A percentile compares a stretch with the other conserved stretches of the same genome.
phyloP scores from a whole-genome alignment of 1,140 invertebrate genomes.

The Palaemon carinicauda region DNA sequence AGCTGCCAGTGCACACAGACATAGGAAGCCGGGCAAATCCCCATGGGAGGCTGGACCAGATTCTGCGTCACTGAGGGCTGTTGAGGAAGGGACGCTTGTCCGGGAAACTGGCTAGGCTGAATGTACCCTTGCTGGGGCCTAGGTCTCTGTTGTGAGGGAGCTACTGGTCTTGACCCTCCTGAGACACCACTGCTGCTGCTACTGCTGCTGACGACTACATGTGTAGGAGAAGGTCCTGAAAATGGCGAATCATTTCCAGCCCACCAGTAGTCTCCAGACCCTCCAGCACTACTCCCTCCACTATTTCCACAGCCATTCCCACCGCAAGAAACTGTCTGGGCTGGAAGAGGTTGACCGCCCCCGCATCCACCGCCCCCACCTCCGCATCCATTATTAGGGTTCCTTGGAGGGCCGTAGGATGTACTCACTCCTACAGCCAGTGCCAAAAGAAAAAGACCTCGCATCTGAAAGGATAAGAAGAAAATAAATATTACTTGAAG shows the following conservation, averaged over 20 bases:
- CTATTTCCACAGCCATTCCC: neutral
- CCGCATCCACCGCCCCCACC: neutral
- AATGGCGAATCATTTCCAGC: constrained; percentile 11
- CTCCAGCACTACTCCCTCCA: neutral
- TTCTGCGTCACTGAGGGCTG: neutral
- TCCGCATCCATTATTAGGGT: neutral
- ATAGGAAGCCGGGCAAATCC: neutral
- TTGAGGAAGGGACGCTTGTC: neutral
- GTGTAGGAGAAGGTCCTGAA: neutral
- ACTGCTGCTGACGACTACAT: neutral
- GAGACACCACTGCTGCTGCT: neutral
- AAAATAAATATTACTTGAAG: too few relatives aligned
- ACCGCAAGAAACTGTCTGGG: too few relatives aligned
- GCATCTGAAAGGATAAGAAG: neutral
- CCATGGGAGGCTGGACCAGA: constrained; percentile 19
- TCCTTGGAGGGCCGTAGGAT: neutral
- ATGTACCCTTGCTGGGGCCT: neutral
- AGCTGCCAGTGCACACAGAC: constrained; percentile 44
- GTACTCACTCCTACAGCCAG: neutral
- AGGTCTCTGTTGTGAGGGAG: neutral
- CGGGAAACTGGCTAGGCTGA: neutral
- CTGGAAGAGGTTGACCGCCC: neutral
- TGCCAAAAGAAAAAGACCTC: neutral
- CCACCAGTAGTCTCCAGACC: constrained; percentile 36
- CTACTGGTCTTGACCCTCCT: neutral